Conservation (phyloP, 2,113 vertebrate species). For the Nanorana parkeri region DNA sequence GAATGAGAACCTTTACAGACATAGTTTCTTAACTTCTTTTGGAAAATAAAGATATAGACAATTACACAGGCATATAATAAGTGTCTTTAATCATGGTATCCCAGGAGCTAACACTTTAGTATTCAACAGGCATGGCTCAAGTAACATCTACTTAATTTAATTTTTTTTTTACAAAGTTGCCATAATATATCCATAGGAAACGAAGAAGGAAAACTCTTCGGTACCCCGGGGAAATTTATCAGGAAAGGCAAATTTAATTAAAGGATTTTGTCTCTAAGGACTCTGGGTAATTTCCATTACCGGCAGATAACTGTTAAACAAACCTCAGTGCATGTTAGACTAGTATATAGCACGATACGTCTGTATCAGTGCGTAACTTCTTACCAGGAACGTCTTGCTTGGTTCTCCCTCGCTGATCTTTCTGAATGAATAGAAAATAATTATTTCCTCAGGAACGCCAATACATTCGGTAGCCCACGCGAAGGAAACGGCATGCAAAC, state of each 20-base stretch:
- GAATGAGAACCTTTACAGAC: too few species aligned
- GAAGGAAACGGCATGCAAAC: too few species aligned
- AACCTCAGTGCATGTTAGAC: background rate
- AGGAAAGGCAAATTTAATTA: slow-evolving; percentile 50
- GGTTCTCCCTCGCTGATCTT: background rate
- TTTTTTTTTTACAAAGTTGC: slow-evolving; percentile 3
- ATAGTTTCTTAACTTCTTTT: too few species aligned
- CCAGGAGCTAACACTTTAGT: background rate
- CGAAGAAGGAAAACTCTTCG: slow-evolving; percentile 14
- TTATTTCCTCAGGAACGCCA: background rate
- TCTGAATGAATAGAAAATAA: background rate
- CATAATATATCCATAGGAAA: slow-evolving; percentile 15
- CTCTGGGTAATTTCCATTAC: slow-evolving; percentile 45
- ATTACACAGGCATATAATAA: too few species aligned
- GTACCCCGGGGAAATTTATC: slow-evolving; percentile 31
- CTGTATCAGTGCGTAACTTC: background rate
- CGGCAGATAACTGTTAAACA: slow-evolving; percentile 20
- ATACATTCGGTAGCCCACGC: background rate
- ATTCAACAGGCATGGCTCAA: background rate
- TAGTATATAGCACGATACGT: background rate
- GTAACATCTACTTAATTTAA: background rate
- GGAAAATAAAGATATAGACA: too few species aligned
- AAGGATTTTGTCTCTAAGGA: slow-evolving; percentile 37
- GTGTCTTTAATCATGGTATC: too few species aligned
- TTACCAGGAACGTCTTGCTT: background rate